phyloP scores from a whole-genome alignment of 1,140 invertebrate genomes.

The Drusus annulatus region DNA sequence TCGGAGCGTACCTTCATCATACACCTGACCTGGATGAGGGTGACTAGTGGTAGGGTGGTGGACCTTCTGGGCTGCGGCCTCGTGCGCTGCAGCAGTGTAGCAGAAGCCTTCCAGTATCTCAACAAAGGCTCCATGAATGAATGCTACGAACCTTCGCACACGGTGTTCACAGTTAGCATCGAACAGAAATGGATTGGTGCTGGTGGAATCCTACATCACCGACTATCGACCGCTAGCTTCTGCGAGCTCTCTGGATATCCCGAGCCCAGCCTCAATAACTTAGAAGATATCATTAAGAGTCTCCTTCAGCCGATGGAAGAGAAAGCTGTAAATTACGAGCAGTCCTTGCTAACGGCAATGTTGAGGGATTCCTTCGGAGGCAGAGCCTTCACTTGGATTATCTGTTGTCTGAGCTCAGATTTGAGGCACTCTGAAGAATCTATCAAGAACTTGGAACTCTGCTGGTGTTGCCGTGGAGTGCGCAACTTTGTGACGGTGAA shows the following conservation, averaged over 20 bases:
- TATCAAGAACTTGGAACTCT: constrained; percentile 75
- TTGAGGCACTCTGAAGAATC: constrained; percentile 76
- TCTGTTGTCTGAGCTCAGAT: constrained; percentile 77
- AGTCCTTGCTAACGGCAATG: constrained; percentile 77
- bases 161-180: constrained; percentile 78
- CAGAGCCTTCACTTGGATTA: constrained; percentile 77
- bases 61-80: constrained; percentile 73
- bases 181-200: constrained; percentile 78
- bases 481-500: constrained; percentile 79
- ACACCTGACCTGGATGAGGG: constrained; percentile 78
- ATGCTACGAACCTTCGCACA: constrained; percentile 71
- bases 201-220: constrained; percentile 71
- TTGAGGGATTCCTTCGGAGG: constrained; percentile 80
- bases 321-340: constrained; percentile 74
- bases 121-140: constrained; percentile 67
- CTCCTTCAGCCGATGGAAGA: constrained; percentile 73
- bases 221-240: constrained; percentile 79
- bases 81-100: constrained; percentile 70
- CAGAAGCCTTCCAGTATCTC: constrained; percentile 73
- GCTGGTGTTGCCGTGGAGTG: constrained; percentile 74
- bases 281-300: constrained; percentile 76
- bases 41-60: constrained; percentile 72
- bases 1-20: constrained; percentile 74
- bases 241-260: constrained; percentile 76
- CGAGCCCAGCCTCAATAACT: constrained; percentile 74